phyloP scores from a whole-genome alignment of 1,140 invertebrate species.

The Calephelis virginiensis region DNA sequence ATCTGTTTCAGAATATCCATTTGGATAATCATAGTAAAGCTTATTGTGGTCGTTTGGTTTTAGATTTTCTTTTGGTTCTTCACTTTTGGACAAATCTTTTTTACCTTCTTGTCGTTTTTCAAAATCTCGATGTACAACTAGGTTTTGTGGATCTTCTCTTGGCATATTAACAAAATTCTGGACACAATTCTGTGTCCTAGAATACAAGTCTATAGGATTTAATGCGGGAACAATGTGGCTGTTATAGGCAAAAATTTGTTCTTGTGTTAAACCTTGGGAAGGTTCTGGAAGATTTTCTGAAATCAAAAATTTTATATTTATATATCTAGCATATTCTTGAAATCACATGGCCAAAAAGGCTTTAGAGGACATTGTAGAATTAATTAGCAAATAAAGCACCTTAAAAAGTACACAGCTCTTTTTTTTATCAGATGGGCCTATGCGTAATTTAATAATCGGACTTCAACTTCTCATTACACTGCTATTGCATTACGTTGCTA shows the following conservation, averaged over 20 bases:
- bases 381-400: too few species aligned
- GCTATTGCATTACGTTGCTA: too few species aligned
- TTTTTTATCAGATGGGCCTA: too few species aligned
- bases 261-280: slow-evolving; percentile 31
- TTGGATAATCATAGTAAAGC: slow-evolving; percentile 45
- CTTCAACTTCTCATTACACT: too few species aligned
- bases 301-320: neutral
- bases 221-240: slow-evolving; percentile 51
- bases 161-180: slow-evolving; percentile 42
- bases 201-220: slow-evolving; percentile 56
- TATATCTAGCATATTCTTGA: too few species aligned
- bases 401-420: too few species aligned
- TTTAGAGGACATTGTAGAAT: too few species aligned
- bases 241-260: slow-evolving; percentile 50
- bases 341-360: too few species aligned
- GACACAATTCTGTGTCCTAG: slow-evolving; percentile 49
- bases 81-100: slow-evolving; percentile 41
- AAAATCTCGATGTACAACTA: slow-evolving; percentile 60
- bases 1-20: slow-evolving; percentile 49
- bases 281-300: slow-evolving; percentile 22
- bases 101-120: slow-evolving; percentile 48
- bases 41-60: slow-evolving; percentile 62
- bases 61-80: slow-evolving; percentile 63
- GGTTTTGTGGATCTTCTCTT: slow-evolving; percentile 64
- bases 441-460: too few species aligned